Evolutionary conservation across 2,888 invertebrate genomes (phyloP), one percentile per base, ranked within the genome.

Genomic region (Dynastes hyllus): DNA sequence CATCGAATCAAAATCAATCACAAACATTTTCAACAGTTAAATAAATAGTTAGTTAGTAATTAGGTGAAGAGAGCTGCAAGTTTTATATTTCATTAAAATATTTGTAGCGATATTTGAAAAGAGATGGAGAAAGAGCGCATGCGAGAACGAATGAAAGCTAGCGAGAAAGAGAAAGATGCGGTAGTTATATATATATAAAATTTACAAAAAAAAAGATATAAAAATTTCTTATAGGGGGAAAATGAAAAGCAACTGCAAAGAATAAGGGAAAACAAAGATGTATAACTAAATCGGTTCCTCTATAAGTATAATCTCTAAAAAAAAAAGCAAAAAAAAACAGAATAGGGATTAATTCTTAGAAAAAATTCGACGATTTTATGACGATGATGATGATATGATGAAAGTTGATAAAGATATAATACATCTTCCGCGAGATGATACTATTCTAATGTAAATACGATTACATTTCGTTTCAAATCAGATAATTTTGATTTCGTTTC

Each of bases 11-110:
- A 90, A 94, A 92, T 90, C 92, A 93, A 89, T 92, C 93, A 88
- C 94, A 94, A 90, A 94, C 93, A 88, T 94, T 93, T 89, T 94
- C 95, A 82, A 94, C 95, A 84, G 95, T 95, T 86, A 95, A 95
- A 91, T 95, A 94, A 91, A 87, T 85, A 82, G 73, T 73, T 69
- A 51, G 51, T 50, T 73, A 73, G 73, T 73, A 73, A 45, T 71
- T 81, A 81, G 80, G 77, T 67, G 79, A 81, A 79, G 73, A 77
- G 77, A 79, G 80, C 79, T 79, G 80, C 76, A 82, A 84, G 82
- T 83, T 83, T 82, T 84, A 81, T 83, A 84, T 83, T 83, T 79
- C 83, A 83, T 83, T 83, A 83, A 73, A 84, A 83, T 79, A 79
- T 80, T 73, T 84, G 84, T 85, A 85, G 85, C 85, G 84, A 85